A percentile compares a stretch with the other conserved stretches of the same genome.
Evolutionary conservation across 2,888 invertebrate species (phyloP).

Genomic region (Drosophila diplacantha): DNA sequence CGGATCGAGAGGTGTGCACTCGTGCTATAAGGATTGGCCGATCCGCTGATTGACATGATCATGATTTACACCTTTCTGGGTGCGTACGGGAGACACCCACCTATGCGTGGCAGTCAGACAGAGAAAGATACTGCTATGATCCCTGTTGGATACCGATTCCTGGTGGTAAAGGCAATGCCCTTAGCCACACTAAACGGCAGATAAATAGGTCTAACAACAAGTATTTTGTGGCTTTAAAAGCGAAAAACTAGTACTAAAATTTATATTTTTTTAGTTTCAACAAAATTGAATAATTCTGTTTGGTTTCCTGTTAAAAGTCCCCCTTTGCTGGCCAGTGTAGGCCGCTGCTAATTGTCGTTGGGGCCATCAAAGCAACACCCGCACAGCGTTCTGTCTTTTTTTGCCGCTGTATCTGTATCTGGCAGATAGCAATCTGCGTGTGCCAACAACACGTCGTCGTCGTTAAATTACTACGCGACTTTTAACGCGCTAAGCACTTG

Average conservation of each 20-base stretch:
- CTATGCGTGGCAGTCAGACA: constrained; percentile 8
- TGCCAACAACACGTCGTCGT: constrained; percentile 65
- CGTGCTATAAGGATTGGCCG: constrained; percentile 56
- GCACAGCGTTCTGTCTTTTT: constrained; percentile 38
- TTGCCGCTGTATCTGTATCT: constrained; percentile 50
- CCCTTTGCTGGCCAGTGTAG: constrained; percentile 29
- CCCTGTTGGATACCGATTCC: constrained; percentile 19
- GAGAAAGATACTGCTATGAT: constrained; percentile 14
- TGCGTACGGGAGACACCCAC: constrained; percentile 69
- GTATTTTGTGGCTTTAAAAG: background rate
- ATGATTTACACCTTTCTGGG: constrained; percentile 77
- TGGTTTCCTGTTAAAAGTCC: background rate
- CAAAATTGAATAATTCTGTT: accelerated
- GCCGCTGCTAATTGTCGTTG: constrained; percentile 53
- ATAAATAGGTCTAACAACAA: background rate
- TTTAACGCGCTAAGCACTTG: constrained; percentile 61
- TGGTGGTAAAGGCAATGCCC: constrained; percentile 42
- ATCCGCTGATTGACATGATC: constrained; percentile 75
- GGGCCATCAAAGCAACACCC: constrained; percentile 62
- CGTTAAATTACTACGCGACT: constrained; percentile 70
- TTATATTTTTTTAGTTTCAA: accelerated
- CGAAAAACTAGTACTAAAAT: accelerated
- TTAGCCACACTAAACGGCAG: constrained; percentile 27
- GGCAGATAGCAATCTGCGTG: constrained; percentile 62
- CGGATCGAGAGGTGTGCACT: constrained; percentile 43